A percentile compares a stretch with the other conserved stretches of the same genome.
These are phyloP conservation scores for Eleginops maclovinus DNA, from an alignment of 2,113 vertebrate genomes.

Conservation along the genomic window DNA sequence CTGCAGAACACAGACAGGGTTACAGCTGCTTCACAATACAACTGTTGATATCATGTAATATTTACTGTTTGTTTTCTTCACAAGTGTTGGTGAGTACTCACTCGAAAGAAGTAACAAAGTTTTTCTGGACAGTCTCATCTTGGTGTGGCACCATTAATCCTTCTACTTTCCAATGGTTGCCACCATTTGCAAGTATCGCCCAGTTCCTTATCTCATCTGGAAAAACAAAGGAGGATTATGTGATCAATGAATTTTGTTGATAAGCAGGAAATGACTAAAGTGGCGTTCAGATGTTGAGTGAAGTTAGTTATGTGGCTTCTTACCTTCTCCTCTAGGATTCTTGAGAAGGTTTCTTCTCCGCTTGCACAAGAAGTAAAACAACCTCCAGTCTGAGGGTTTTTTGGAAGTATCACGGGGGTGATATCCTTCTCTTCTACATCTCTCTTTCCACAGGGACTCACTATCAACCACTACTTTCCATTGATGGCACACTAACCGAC, in stretches of 20 bases:
- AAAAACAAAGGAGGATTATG: background rate
- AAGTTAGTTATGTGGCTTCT: background rate
- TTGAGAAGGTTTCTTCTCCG: constrained; percentile 79
- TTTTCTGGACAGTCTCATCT: constrained; percentile 58
- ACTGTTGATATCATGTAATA: background rate
- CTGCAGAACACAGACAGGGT: constrained; percentile 52
- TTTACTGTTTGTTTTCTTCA: background rate
- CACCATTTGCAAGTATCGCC: constrained; percentile 70
- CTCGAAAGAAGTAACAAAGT: constrained; percentile 82
- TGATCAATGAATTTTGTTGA: background rate
- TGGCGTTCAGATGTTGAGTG: background rate
- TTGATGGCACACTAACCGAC: constrained; percentile 75
- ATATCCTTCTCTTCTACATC: constrained; percentile 78
- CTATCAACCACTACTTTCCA: constrained; percentile 81
- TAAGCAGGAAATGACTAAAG: background rate
- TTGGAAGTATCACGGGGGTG: constrained; percentile 9
- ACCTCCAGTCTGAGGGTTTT: constrained; percentile 69
- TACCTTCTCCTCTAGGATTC: constrained; percentile 79
- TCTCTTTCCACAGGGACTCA: constrained; percentile 76
- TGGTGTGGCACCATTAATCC: constrained; percentile 40
- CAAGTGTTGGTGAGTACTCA: constrained; percentile 49
- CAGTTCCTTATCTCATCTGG: constrained; percentile 70
- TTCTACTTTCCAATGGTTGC: constrained; percentile 74
- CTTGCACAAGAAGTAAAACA: constrained; percentile 77
- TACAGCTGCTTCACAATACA: background rate